Evolutionary conservation across 2,113 vertebrate genomes (phyloP).

Genomic region (Tachuris rubrigastra): DNA sequence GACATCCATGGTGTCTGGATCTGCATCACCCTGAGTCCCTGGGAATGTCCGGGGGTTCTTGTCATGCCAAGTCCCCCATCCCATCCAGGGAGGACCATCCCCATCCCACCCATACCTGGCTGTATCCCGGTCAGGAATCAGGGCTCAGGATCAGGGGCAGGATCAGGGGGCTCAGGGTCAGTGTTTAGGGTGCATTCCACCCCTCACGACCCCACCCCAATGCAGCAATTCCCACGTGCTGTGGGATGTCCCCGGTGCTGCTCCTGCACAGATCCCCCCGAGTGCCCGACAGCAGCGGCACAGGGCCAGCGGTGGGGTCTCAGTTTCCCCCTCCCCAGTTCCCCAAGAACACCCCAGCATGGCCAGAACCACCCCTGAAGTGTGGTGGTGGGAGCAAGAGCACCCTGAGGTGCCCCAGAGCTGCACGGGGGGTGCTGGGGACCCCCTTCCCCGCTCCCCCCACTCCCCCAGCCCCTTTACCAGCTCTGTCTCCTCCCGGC

Average conservation of each 20-base stretch:
- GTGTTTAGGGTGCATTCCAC: background rate
- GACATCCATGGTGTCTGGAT: too few species aligned
- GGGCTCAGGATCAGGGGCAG: background rate
- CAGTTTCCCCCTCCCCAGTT: fast-evolving
- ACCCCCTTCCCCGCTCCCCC: background rate
- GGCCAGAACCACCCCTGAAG: background rate
- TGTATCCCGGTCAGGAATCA: fast-evolving
- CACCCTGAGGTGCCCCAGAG: background rate
- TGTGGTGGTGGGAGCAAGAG: fast-evolving
- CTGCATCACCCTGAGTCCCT: background rate
- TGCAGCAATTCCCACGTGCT: background rate
- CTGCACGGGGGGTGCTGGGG: fast-evolving
- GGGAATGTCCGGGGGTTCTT: background rate
- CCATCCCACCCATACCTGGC: background rate
- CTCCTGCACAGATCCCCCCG: background rate
- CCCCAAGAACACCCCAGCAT: fast-evolving
- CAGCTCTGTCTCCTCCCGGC: background rate
- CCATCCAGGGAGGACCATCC: background rate
- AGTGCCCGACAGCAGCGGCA: fast-evolving
- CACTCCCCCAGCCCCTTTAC: background rate
- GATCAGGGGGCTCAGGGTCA: fast-evolving
- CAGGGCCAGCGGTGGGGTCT: fast-evolving
- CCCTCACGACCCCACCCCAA: too few species aligned
- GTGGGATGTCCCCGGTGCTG: fast-evolving
- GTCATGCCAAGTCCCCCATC: background rate